A percentile compares a stretch with the other conserved stretches of the same genome.
These are phyloP conservation scores for Cremastinae sp. DNA, from an alignment of 2,888 invertebrate genomes.

Conservation along the genomic window DNA sequence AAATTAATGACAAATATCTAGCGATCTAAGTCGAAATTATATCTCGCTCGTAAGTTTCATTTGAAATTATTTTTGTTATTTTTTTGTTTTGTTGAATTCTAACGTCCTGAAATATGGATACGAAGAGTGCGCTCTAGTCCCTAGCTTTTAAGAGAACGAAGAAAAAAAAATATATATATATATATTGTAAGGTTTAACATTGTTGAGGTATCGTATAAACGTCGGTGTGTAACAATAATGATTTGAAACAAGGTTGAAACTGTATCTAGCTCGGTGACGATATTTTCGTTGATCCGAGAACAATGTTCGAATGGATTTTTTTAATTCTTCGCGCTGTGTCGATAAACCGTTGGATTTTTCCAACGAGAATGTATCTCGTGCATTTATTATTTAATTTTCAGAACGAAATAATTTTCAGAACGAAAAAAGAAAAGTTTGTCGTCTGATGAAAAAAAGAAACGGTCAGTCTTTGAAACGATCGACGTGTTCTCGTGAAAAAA, in stretches of 20 bases:
- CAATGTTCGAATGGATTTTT: no score
- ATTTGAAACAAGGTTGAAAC: no score
- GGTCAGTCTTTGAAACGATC: conserved; percentile 40
- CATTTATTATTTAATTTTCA: not conserved
- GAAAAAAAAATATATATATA: no score
- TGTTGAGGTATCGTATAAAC: conserved; percentile 31
- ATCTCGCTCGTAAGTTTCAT: conserved; percentile 70
- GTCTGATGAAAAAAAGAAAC: not conserved
- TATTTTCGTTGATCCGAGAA: no score
- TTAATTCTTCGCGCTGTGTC: no score
- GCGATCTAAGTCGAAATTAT: conserved; percentile 42
- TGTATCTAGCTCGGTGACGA: no score
- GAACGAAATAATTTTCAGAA: no score
- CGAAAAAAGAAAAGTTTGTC: no score
- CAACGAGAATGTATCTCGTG: not conserved
- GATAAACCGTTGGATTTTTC: no score
- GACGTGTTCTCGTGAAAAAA: conserved; percentile 9
- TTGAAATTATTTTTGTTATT: conserved; percentile 60
- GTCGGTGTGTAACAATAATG: conserved; percentile 6
- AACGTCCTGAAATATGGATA: conserved; percentile 68
- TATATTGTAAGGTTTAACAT: conserved; percentile 19
- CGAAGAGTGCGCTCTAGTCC: conserved; percentile 78
- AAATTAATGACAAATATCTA: conserved; percentile 32
- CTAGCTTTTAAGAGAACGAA: conserved; percentile 70
- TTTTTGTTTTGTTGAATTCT: conserved; percentile 70